A percentile compares a stretch with the other conserved stretches of the same genome.
Conservation (phyloP, 2,888 invertebrate species). For the Oscheius sp. region DNA sequence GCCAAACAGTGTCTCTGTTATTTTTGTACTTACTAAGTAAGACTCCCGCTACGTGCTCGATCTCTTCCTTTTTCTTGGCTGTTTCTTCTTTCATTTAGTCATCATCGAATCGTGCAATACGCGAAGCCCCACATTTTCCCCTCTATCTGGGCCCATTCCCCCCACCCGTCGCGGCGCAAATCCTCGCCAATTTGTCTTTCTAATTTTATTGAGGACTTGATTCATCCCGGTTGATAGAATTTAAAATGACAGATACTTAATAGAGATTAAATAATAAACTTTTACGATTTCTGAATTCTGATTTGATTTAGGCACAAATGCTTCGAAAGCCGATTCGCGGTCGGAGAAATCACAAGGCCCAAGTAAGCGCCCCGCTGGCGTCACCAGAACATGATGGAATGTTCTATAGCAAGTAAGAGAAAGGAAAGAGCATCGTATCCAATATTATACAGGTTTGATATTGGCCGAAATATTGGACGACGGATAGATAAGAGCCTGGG, state of each 20-base stretch:
- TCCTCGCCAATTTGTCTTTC: constrained; percentile 31
- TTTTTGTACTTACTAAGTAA: constrained; percentile 58
- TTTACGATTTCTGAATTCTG: constrained; percentile 4
- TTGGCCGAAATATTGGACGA: constrained; percentile 21
- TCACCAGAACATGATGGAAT: constrained; percentile 30
- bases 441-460: constrained; percentile 4
- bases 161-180: background rate
- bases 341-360: constrained; percentile 28
- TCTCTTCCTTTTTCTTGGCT: background rate
- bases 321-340: constrained; percentile 48
- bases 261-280: constrained; percentile 31
- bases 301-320: constrained; percentile 50
- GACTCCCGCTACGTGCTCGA: constrained; percentile 16
- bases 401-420: constrained; percentile 26
- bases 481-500: constrained; percentile 28
- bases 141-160: background rate
- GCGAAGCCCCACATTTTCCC: constrained; percentile 5
- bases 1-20: constrained; percentile 40
- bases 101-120: constrained; percentile 32
- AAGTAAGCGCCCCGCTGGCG: constrained; percentile 33
- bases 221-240: constrained; percentile 27
- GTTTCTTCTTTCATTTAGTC: constrained; percentile 6
- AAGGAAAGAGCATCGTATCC: background rate
- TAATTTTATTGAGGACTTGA: constrained; percentile 26
- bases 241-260: constrained; percentile 18